Conservation (phyloP, 2,113 vertebrate species). For the Eulemur rufifrons region DNA sequence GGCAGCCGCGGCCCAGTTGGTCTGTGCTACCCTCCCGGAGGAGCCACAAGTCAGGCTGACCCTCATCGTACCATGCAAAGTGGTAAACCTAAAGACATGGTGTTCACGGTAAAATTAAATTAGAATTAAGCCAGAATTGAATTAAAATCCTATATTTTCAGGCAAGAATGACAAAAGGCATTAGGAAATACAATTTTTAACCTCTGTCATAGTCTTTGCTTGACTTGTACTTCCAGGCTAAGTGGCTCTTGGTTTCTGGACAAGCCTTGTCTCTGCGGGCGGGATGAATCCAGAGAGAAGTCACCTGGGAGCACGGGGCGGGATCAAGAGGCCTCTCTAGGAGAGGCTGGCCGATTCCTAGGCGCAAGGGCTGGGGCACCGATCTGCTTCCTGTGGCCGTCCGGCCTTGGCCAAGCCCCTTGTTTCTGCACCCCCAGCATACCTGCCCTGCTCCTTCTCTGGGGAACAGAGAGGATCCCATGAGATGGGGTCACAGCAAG, state of each 20-base stretch:
- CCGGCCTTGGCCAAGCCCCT: not conserved
- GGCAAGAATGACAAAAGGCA: not conserved
- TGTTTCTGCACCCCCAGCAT: not conserved
- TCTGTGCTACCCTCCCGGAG: accelerated
- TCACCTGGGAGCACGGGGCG: not conserved
- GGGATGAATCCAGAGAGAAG: not conserved
- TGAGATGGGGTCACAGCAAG: not conserved
- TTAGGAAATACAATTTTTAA: slow-evolving; percentile 32
- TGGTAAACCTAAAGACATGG: slow-evolving; percentile 50
- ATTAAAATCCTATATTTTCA: slow-evolving; percentile 45
- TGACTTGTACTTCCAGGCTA: not conserved
- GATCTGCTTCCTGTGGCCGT: accelerated
- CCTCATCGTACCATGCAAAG: not conserved
- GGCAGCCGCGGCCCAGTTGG: accelerated
- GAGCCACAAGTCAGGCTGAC: not conserved
- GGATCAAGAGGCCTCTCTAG: not conserved
- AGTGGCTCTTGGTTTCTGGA: not conserved
- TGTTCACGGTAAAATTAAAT: slow-evolving; percentile 13
- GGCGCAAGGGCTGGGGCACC: accelerated
- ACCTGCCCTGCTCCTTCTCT: not conserved
- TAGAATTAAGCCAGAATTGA: slow-evolving; percentile 62
- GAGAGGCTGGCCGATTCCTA: not conserved
- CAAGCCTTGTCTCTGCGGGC: not conserved
- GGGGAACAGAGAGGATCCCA: too few relatives aligned
- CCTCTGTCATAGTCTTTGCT: not conserved